A percentile compares a stretch with the other conserved stretches of the same genome.
Evolutionary conservation across 2,797 vertebrate genomes (phyloP).

Genomic region (Sandelia bainsii): DNA sequence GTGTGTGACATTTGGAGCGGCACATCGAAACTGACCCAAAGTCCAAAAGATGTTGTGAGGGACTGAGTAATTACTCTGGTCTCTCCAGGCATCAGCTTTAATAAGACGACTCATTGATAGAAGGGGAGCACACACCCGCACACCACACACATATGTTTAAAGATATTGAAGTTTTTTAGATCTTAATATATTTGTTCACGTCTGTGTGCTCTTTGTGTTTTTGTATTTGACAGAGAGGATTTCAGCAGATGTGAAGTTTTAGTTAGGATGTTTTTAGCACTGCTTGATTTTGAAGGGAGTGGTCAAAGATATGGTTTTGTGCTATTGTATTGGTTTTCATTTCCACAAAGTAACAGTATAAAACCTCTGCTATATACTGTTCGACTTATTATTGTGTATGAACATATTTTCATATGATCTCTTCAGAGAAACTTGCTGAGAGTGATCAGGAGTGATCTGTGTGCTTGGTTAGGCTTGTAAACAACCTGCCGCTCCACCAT

Average conservation of each 20-base stretch:
- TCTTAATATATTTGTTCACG: conserved; percentile 9
- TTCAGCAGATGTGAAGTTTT: conserved; percentile 19
- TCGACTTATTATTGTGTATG: neutral
- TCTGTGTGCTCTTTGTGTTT: conserved; percentile 7
- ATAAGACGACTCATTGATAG: conserved; percentile 69
- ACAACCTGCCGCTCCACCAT: conserved; percentile 62
- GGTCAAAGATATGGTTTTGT: neutral
- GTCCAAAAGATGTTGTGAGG: conserved; percentile 82
- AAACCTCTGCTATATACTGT: neutral
- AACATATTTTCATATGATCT: neutral
- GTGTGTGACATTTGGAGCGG: conserved; percentile 83
- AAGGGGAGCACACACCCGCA: conserved; percentile 8
- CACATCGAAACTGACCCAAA: conserved; percentile 78
- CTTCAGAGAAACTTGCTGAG: conserved; percentile 21
- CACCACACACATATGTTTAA: neutral
- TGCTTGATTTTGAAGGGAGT: conserved; percentile 14
- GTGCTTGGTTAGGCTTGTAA: conserved; percentile 59
- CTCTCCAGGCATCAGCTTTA: conserved; percentile 80
- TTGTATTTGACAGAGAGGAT: conserved; percentile 12
- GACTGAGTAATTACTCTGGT: conserved; percentile 80
- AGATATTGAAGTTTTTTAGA: neutral
- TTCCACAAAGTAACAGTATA: conserved; percentile 7
- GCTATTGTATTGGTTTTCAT: conserved; percentile 2
- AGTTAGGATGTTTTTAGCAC: neutral
- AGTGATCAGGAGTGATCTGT: conserved; percentile 53